phyloP scores from a whole-genome alignment of 2,888 invertebrate genomes.

The Ptychoptera albimana region DNA sequence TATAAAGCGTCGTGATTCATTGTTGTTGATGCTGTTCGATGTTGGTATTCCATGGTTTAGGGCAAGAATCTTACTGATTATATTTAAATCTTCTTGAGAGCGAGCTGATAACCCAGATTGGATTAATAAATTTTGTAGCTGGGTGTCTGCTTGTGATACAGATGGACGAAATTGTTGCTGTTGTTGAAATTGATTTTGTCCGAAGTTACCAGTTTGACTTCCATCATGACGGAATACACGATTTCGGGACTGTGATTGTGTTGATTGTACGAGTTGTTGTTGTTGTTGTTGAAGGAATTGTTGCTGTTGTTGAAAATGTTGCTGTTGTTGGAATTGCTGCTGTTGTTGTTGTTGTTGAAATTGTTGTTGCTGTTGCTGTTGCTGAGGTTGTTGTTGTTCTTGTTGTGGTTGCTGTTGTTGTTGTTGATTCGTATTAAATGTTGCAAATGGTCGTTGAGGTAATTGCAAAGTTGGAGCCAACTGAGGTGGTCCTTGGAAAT shows the following conservation, averaged over 20 bases:
- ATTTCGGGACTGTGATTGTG: conserved; percentile 25
- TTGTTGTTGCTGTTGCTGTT: conserved; percentile 15
- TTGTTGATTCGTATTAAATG: conserved; percentile 14
- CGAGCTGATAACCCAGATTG: conserved; percentile 47
- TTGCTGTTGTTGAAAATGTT: conserved; percentile 18
- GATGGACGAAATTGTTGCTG: conserved; percentile 20
- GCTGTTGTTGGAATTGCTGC: conserved; percentile 16
- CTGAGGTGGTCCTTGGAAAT: conserved; percentile 15
- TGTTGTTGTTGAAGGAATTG: conserved; percentile 25
- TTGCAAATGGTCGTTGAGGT: conserved; percentile 20
- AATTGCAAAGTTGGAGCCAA: conserved; percentile 18
- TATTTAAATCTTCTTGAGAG: conserved; percentile 57
- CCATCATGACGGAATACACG: conserved; percentile 38
- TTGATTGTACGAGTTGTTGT: conserved; percentile 22
- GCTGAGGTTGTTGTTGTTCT: conserved; percentile 15
- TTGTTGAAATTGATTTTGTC: conserved; percentile 35
- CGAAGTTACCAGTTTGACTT: conserved; percentile 43
- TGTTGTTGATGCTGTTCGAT: not conserved
- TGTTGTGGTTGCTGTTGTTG: not conserved
- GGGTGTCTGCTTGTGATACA: conserved; percentile 18
- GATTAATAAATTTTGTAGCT: conserved; percentile 45
- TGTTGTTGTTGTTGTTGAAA: conserved; percentile 19
- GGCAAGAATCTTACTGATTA: conserved; percentile 66
- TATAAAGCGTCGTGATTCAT: conserved; percentile 1
- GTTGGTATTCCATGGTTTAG: conserved; percentile 52